phyloP scores from a whole-genome alignment of 2,113 vertebrate species.

The western clawed frog (Xenopus tropicalis) region DNA sequence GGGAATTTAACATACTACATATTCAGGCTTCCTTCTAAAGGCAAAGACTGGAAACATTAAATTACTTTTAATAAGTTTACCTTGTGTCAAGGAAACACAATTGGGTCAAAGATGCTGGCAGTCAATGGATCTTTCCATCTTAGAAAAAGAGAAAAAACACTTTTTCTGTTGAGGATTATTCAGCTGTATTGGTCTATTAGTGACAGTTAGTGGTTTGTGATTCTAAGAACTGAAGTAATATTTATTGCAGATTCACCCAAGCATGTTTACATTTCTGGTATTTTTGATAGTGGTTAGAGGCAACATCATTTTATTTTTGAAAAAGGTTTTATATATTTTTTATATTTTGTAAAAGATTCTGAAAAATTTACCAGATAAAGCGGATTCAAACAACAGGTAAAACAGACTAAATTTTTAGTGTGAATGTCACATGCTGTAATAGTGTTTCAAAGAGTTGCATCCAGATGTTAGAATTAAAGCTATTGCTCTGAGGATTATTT shows the following conservation, averaged over 20 bases:
- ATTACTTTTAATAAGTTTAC: conserved; percentile 62
- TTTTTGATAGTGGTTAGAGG: too few relatives aligned
- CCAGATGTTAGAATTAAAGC: neutral
- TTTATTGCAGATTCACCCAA: too few relatives aligned
- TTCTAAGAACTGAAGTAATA: too few relatives aligned
- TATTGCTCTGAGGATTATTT: conserved; percentile 27
- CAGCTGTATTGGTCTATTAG: too few relatives aligned
- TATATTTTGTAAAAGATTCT: neutral
- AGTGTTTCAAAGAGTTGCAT: conserved; percentile 3
- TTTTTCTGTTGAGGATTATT: conserved; percentile 51
- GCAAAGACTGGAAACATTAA: conserved; percentile 45
- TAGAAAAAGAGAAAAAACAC: conserved; percentile 29
- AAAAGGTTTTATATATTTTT: neutral
- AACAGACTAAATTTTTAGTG: neutral
- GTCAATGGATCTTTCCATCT: conserved; percentile 30
- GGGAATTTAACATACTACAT: conserved; percentile 23
- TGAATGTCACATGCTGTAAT: conserved; percentile 3
- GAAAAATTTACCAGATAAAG: neutral
- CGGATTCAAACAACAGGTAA: conserved; percentile 3
- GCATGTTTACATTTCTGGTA: too few relatives aligned
- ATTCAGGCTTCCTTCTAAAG: conserved; percentile 35
- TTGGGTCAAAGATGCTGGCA: conserved; percentile 46
- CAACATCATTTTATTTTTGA: too few relatives aligned
- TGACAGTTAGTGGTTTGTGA: too few relatives aligned
- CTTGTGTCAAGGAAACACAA: conserved; percentile 78